Evolutionary conservation across 2,113 vertebrate species (phyloP).

Genomic region (Caranx ignobilis): DNA sequence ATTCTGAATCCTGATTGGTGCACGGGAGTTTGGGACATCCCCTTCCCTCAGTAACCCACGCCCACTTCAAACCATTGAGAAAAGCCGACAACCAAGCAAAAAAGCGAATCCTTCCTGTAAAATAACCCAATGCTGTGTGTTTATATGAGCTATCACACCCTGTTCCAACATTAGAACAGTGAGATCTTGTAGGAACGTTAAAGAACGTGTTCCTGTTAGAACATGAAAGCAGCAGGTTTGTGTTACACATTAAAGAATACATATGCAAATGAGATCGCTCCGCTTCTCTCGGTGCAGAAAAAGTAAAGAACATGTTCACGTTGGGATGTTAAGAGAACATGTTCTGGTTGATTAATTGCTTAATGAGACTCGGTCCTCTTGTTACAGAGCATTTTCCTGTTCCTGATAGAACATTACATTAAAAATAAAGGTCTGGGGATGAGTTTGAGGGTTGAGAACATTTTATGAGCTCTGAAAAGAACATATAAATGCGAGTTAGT

Average conservation of each 20-base stretch:
- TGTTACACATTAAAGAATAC: not conserved
- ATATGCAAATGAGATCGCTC: not conserved
- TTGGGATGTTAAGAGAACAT: not conserved
- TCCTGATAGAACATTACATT: not conserved
- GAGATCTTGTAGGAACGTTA: no score
- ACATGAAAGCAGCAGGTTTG: not conserved
- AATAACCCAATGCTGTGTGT: no score
- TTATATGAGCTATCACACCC: no score
- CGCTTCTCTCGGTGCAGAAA: not conserved
- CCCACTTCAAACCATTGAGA: no score
- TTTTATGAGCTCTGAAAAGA: not conserved
- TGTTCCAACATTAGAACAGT: no score
- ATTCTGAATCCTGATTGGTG: no score
- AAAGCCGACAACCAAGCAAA: no score
- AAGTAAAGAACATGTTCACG: not conserved
- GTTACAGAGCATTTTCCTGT: not conserved
- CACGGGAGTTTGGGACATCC: no score
- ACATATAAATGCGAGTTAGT: no score
- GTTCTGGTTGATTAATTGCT: not conserved
- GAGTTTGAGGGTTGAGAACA: not conserved
- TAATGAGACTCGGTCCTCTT: no score
- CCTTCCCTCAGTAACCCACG: no score
- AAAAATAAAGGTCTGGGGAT: not conserved
- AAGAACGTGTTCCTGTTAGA: not conserved
- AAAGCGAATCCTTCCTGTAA: no score